phyloP scores from a whole-genome alignment of 2,797 vertebrate genomes.

The Crocidura indochinensis region DNA sequence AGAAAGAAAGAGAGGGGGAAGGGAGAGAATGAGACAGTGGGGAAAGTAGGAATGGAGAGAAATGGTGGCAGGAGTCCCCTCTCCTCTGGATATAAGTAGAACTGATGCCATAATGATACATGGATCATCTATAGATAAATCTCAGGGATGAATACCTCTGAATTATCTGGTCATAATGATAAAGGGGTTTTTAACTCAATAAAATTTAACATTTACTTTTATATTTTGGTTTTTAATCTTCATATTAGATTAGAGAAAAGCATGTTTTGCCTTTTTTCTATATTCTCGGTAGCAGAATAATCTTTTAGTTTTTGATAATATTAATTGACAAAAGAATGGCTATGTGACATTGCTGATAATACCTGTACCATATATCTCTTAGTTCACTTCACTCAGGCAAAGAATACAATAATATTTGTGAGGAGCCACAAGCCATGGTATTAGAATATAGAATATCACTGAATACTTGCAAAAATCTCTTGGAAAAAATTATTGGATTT shows the following conservation, averaged over 20 bases:
- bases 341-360: not conserved
- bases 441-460: not conserved
- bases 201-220: slow-evolving; percentile 40
- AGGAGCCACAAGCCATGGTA: not conserved
- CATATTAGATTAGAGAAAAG: not conserved
- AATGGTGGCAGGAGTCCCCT: not conserved
- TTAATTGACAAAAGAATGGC: not conserved
- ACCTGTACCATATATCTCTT: not conserved
- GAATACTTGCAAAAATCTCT: not conserved
- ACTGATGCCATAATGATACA: not conserved
- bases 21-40: too few species aligned
- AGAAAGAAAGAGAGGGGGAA: too few species aligned
- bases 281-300: not conserved
- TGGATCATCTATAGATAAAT: not conserved
- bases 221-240: slow-evolving; percentile 57
- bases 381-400: not conserved
- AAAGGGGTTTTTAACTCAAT: too few species aligned
- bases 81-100: not conserved
- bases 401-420: not conserved
- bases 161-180: too few species aligned
- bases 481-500: not conserved
- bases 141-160: not conserved
- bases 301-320: slow-evolving; percentile 1
- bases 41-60: too few species aligned
- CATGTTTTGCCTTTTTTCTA: not conserved